Percentiles rank a stretch among this genome's conserved stretches.
phyloP scores from a whole-genome alignment of 2,113 vertebrate species.

The Otis tarda region DNA sequence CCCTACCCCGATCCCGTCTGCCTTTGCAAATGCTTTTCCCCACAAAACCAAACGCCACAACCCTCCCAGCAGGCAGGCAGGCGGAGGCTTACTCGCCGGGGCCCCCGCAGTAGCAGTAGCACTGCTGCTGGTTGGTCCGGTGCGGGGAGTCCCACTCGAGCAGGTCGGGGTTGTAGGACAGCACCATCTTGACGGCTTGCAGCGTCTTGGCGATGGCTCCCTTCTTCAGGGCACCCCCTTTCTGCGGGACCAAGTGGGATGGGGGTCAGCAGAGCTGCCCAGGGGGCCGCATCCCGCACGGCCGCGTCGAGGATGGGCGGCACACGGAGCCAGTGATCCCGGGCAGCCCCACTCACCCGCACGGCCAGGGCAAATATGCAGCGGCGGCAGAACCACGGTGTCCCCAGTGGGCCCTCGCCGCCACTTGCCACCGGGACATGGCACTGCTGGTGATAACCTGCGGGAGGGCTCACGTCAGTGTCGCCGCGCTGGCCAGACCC shows the following conservation, averaged over 20 bases:
- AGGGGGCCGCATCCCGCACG: fast-evolving
- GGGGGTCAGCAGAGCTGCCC: fast-evolving
- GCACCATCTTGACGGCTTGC: slow-evolving; percentile 91
- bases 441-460: slow-evolving; percentile 96
- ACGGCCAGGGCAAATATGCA: slow-evolving; percentile 92
- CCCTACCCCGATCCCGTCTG: not conserved
- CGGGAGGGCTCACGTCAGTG: not conserved
- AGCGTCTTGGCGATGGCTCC: slow-evolving; percentile 89
- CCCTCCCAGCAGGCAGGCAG: fast-evolving
- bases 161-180: slow-evolving; percentile 86
- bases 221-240: slow-evolving; percentile 94
- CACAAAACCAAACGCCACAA: fast-evolving
- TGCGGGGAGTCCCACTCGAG: slow-evolving; percentile 93
- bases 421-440: slow-evolving; percentile 86
- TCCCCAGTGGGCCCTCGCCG: slow-evolving; percentile 57
- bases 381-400: slow-evolving; percentile 94
- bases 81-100: slow-evolving; percentile 87
- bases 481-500: not conserved
- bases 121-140: slow-evolving; percentile 94
- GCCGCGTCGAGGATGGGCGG: fast-evolving
- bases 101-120: slow-evolving; percentile 94
- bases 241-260: slow-evolving; percentile 69
- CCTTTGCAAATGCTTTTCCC: not conserved
- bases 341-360: slow-evolving; percentile 71
- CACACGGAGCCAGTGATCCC: fast-evolving